phyloP scores from a whole-genome alignment of 1,140 invertebrate genomes.

The Dendrolimus punctatus region DNA sequence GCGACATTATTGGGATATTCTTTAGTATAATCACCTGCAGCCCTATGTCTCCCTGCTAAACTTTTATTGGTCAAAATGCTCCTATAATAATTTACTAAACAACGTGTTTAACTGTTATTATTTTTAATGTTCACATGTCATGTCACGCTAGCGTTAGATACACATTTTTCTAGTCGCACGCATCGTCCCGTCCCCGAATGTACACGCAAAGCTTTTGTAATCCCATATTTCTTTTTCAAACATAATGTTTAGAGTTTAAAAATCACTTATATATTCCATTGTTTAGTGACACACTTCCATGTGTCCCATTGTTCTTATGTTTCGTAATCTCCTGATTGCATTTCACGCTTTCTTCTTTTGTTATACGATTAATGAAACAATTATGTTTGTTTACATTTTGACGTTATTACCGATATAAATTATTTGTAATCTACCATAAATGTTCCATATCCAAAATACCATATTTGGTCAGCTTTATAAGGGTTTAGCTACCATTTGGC shows the following conservation, averaged over 20 bases:
- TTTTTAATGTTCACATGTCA: conserved; percentile 17
- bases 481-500: too few species aligned
- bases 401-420: too few species aligned
- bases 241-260: not conserved
- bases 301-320: conserved; percentile 34
- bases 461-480: too few species aligned
- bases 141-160: conserved; percentile 14
- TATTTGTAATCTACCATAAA: too few species aligned
- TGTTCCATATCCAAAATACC: too few species aligned
- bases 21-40: too few species aligned
- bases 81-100: conserved; percentile 13
- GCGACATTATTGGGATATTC: too few species aligned
- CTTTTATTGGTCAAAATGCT: too few species aligned
- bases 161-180: not conserved
- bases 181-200: too few species aligned
- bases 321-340: conserved; percentile 18
- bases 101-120: conserved; percentile 18
- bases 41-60: too few species aligned
- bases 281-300: conserved; percentile 25
- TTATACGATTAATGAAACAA: conserved; percentile 7
- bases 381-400: conserved; percentile 1
- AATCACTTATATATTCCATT: conserved; percentile 2
- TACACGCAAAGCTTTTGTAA: conserved; percentile 11
- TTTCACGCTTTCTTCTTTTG: conserved; percentile 12
- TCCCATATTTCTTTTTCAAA: not conserved